phyloP scores from a whole-genome alignment of 1,140 invertebrate genomes.

The Cyphomyrmex costatus region DNA sequence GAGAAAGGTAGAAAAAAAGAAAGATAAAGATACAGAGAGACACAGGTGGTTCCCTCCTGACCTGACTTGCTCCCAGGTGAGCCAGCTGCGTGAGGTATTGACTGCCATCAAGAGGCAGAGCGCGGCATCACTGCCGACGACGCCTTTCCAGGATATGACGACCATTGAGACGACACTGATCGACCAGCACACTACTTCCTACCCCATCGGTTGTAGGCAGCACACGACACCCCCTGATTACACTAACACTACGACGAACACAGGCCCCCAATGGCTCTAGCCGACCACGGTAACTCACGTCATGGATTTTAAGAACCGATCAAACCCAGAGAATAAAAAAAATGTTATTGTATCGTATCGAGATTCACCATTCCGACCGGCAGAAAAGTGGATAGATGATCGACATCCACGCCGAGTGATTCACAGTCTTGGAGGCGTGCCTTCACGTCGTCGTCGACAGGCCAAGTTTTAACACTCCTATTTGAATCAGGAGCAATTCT shows the following conservation, averaged over 20 bases:
- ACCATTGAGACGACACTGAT: conserved; percentile 86
- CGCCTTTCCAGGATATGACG: conserved; percentile 84
- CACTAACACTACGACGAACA: conserved; percentile 87
- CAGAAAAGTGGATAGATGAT: conserved; percentile 16
- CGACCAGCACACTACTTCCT: conserved; percentile 86
- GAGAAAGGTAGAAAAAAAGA: conserved; percentile 43
- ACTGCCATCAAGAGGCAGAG: conserved; percentile 85
- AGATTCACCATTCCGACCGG: conserved; percentile 40
- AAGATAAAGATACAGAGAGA: conserved; percentile 73
- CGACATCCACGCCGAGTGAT: conserved; percentile 34
- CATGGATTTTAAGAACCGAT: conserved; percentile 84
- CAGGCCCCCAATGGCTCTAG: conserved; percentile 86
- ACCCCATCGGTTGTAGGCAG: conserved; percentile 86
- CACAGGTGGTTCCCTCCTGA: conserved; percentile 80
- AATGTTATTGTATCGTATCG: conserved; percentile 8
- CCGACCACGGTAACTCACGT: conserved; percentile 86
- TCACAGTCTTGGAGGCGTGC: conserved; percentile 44
- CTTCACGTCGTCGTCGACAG: conserved; percentile 71
- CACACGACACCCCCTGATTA: conserved; percentile 86
- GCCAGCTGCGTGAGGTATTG: conserved; percentile 86
- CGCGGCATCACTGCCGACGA: conserved; percentile 82
- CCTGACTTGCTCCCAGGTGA: conserved; percentile 86
- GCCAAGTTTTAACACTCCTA: conserved; percentile 50
- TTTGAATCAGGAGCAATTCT: conserved; percentile 7
- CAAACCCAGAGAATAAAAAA: conserved; percentile 25